These are phyloP conservation scores for Drosophila sulfurigaster DNA, from an alignment of 1,140 invertebrate species.

Conservation along the genomic window DNA sequence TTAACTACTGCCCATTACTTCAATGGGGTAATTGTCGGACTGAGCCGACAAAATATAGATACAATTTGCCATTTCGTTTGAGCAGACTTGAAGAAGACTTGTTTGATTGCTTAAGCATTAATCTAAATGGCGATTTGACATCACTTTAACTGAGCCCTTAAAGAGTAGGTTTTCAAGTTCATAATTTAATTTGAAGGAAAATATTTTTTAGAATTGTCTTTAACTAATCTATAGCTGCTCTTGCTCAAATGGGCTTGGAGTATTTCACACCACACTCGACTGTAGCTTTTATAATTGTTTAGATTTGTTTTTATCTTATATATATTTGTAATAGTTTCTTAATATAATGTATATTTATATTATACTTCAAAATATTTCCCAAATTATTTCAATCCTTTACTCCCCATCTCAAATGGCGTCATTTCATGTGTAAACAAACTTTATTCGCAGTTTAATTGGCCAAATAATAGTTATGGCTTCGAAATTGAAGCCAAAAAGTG, in stretches of 20 bases:
- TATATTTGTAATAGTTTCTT: too few relatives aligned
- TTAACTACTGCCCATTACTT: slow-evolving; percentile 38
- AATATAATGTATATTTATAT: too few relatives aligned
- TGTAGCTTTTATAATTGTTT: too few relatives aligned
- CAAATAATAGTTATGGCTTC: slow-evolving; percentile 60
- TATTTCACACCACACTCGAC: too few relatives aligned
- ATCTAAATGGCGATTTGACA: neutral
- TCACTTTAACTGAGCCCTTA: neutral
- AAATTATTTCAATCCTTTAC: slow-evolving; percentile 3
- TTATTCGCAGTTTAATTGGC: slow-evolving; percentile 45
- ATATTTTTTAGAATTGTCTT: too few relatives aligned
- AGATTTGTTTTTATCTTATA: too few relatives aligned
- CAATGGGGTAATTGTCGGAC: slow-evolving; percentile 28
- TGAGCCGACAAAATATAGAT: slow-evolving; percentile 9
- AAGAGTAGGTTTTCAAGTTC: neutral
- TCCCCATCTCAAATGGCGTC: slow-evolving; percentile 10
- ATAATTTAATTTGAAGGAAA: neutral
- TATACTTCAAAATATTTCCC: too few relatives aligned
- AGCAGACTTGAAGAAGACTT: neutral
- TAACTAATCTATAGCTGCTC: too few relatives aligned
- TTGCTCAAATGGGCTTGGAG: too few relatives aligned
- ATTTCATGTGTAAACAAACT: neutral
- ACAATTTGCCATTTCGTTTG: slow-evolving; percentile 18
- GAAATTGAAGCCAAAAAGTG: slow-evolving; percentile 31
- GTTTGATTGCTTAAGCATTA: slow-evolving; percentile 23